A percentile compares a stretch with the other conserved stretches of the same genome.
Conservation (phyloP, 1,140 invertebrate genomes). For the Drosophila azteca region DNA sequence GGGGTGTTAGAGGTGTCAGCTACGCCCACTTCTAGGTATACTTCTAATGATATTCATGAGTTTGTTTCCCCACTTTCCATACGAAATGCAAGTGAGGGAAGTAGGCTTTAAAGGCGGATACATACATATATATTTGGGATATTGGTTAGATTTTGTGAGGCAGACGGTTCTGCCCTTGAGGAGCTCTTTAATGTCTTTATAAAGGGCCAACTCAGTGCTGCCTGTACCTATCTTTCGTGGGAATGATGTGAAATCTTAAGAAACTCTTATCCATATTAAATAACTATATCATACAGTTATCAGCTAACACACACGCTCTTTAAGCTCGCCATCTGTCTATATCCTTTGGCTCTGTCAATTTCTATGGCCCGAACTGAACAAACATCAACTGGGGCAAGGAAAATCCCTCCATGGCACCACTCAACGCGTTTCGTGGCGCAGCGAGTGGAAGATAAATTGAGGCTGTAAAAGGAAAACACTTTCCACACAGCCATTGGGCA, state of each 20-base stretch:
- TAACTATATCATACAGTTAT: too few species aligned
- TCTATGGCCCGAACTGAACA: slow-evolving; percentile 33
- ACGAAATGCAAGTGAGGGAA: slow-evolving; percentile 19
- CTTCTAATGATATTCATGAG: slow-evolving; percentile 58
- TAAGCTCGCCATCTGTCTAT: neutral
- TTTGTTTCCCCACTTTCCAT: slow-evolving; percentile 40
- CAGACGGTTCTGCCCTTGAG: too few species aligned
- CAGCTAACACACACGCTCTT: too few species aligned
- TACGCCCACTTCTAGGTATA: neutral
- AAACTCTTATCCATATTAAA: too few species aligned
- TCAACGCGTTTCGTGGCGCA: slow-evolving; percentile 33
- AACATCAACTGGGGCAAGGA: slow-evolving; percentile 28
- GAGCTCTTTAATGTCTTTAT: too few species aligned
- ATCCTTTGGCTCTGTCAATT: slow-evolving; percentile 31
- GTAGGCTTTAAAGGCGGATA: too few species aligned
- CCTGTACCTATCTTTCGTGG: too few species aligned
- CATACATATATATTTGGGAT: too few species aligned
- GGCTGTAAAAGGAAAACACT: slow-evolving; percentile 53
- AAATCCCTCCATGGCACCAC: slow-evolving; percentile 37
- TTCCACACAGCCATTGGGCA: slow-evolving; percentile 14
- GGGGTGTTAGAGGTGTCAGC: slow-evolving; percentile 15
- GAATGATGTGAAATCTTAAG: too few species aligned
- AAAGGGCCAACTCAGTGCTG: too few species aligned
- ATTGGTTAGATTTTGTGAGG: too few species aligned
- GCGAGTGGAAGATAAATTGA: slow-evolving; percentile 56